A percentile compares a stretch with the other conserved stretches of the same genome.
Evolutionary conservation across 1,140 invertebrate genomes (phyloP).

Genomic region (Drosophila nigromelanica): DNA sequence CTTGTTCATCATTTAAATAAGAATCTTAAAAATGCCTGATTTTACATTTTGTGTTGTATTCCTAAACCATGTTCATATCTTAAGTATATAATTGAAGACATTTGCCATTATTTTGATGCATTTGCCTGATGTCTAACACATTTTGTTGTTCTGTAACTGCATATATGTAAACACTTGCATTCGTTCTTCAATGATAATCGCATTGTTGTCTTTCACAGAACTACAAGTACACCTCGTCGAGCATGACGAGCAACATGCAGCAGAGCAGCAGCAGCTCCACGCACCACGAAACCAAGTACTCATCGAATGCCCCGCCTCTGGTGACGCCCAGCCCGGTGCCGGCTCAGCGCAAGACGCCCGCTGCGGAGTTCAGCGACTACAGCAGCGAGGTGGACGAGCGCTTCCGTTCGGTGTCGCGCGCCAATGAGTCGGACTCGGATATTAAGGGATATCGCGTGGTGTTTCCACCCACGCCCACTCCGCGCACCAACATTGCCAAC

Average conservation of each 20-base stretch:
- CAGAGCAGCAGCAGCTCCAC: slow-evolving; percentile 68
- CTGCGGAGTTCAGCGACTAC: slow-evolving; percentile 89
- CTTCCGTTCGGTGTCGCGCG: slow-evolving; percentile 87
- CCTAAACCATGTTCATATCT: background rate
- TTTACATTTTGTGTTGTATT: background rate
- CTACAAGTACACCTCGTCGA: slow-evolving; percentile 66
- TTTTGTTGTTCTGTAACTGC: slow-evolving; percentile 15
- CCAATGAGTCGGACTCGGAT: slow-evolving; percentile 85
- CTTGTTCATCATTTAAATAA: background rate
- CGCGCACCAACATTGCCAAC: slow-evolving; percentile 73
- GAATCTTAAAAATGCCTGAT: background rate
- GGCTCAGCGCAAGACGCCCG: slow-evolving; percentile 88
- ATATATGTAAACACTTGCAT: background rate
- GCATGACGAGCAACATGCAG: slow-evolving; percentile 79
- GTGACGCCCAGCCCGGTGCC: slow-evolving; percentile 84
- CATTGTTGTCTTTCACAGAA: slow-evolving; percentile 41
- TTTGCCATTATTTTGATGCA: slow-evolving; percentile 13
- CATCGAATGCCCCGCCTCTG: slow-evolving; percentile 78
- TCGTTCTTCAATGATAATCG: background rate
- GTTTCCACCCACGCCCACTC: slow-evolving; percentile 85
- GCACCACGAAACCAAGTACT: slow-evolving; percentile 82
- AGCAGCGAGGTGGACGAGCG: slow-evolving; percentile 89
- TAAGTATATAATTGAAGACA: background rate
- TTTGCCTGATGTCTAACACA: slow-evolving; percentile 45
- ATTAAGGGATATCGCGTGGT: slow-evolving; percentile 86